Conservation (phyloP, 2,888 invertebrate genomes). For the Endotricha flammealis region DNA sequence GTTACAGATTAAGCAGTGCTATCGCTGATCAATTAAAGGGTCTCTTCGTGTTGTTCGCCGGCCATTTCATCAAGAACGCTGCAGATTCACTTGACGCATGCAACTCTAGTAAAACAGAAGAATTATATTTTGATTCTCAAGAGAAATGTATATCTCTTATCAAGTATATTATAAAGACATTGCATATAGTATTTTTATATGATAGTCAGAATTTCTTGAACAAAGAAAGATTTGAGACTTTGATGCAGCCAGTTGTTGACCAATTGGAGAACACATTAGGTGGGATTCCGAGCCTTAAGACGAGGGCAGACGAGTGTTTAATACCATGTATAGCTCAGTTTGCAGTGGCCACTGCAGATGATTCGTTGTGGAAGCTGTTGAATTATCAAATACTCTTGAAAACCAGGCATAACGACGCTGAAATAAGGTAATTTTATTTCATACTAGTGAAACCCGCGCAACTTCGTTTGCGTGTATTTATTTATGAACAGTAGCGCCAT, state of each 20-base stretch:
- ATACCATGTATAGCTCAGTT: conserved; percentile 91
- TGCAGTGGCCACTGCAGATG: conserved; percentile 89
- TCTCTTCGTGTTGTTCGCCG: conserved; percentile 93
- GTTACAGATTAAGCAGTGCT: conserved; percentile 82
- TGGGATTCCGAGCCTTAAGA: conserved; percentile 78
- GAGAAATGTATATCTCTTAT: conserved; percentile 81
- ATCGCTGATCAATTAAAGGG: conserved; percentile 91
- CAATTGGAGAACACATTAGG: conserved; percentile 88
- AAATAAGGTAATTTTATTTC: conserved; percentile 73
- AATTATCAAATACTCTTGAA: conserved; percentile 94
- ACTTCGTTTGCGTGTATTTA: no score
- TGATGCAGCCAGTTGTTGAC: conserved; percentile 93
- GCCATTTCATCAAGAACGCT: conserved; percentile 89
- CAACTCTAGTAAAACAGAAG: conserved; percentile 79
- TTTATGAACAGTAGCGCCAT: no score
- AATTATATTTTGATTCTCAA: conserved; percentile 71
- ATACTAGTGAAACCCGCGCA: no score
- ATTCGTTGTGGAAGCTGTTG: conserved; percentile 92
- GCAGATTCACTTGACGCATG: conserved; percentile 84
- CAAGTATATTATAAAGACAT: conserved; percentile 84
- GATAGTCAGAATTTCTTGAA: conserved; percentile 91
- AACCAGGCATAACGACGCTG: conserved; percentile 85
- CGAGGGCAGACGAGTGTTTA: conserved; percentile 79
- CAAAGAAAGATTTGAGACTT: conserved; percentile 88
- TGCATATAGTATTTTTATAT: conserved; percentile 87